A percentile compares a stretch with the other conserved stretches of the same genome.
These are phyloP conservation scores for Cryptops parisi DNA, from an alignment of 2,888 invertebrate species.

Conservation along the genomic window DNA sequence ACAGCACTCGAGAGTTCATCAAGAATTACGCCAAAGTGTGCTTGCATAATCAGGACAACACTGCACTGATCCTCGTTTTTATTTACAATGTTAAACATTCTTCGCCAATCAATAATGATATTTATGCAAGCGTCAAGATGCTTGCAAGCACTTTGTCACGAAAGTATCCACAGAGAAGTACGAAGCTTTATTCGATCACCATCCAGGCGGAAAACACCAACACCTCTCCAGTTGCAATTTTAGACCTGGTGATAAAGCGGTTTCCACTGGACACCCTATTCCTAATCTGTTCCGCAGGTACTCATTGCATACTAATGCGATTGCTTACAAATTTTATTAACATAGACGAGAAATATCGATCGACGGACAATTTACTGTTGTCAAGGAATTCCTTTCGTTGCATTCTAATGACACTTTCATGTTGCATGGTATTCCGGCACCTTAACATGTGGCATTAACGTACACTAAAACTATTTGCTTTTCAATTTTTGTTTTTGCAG, in stretches of 20 bases:
- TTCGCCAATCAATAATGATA: constrained; percentile 44
- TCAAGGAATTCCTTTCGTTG: no score
- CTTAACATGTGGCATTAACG: no score
- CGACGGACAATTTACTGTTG: no score
- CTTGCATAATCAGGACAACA: constrained; percentile 62
- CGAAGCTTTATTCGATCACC: constrained; percentile 40
- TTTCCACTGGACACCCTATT: constrained; percentile 57
- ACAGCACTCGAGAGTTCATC: constrained; percentile 50
- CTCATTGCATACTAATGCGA: no score
- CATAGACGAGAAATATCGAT: no score
- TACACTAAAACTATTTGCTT: no score
- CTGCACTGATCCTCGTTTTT: constrained; percentile 56
- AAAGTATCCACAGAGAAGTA: constrained; percentile 50
- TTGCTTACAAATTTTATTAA: no score
- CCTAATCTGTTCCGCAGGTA: constrained; percentile 45
- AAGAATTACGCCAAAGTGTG: constrained; percentile 53
- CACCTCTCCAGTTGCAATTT: constrained; percentile 41
- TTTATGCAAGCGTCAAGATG: constrained; percentile 47
- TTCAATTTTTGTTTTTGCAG: no score
- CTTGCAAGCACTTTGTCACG: constrained; percentile 45
- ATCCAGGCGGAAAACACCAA: constrained; percentile 22
- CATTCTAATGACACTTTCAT: no score
- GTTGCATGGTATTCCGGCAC: no score
- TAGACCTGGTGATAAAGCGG: constrained; percentile 53
- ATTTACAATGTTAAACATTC: constrained; percentile 37